Conservation (phyloP, 2,797 vertebrate genomes). For the Megalops cyprinoides region DNA sequence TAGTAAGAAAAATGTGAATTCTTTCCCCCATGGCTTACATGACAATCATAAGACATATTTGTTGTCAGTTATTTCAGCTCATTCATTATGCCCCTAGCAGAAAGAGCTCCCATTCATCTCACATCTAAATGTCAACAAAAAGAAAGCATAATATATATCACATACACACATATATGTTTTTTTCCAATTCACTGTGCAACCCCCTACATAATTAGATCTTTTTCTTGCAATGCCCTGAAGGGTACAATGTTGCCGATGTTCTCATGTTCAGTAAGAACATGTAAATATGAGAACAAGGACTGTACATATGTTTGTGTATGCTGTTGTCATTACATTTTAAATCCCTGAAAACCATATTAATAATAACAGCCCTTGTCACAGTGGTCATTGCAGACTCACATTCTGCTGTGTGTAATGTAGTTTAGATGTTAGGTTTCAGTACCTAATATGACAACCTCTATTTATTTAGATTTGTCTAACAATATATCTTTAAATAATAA, state of each 20-base stretch:
- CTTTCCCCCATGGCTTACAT: background rate
- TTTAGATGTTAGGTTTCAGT: too few species aligned
- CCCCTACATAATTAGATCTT: background rate
- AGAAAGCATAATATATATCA: background rate
- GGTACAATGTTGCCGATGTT: background rate
- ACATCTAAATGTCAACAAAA: background rate
- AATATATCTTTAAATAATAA: too few species aligned
- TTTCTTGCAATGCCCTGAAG: slow-evolving; percentile 6
- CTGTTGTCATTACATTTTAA: slow-evolving; percentile 6
- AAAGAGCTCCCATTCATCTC: slow-evolving; percentile 15
- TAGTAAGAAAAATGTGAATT: background rate
- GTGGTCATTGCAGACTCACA: too few species aligned
- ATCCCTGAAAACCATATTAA: too few species aligned
- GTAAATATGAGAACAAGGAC: too few species aligned
- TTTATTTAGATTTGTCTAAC: too few species aligned
- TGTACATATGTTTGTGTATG: background rate
- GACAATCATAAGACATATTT: background rate
- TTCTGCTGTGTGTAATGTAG: too few species aligned
- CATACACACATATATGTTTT: too few species aligned
- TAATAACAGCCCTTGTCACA: too few species aligned
- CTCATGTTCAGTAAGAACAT: background rate
- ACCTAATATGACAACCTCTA: too few species aligned
- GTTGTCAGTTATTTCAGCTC: background rate
- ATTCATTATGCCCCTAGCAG: background rate
- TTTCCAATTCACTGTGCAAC: slow-evolving; percentile 13